These are phyloP conservation scores for Mactromeris polynyma DNA, from an alignment of 2,888 invertebrate species.

Conservation along the genomic window DNA sequence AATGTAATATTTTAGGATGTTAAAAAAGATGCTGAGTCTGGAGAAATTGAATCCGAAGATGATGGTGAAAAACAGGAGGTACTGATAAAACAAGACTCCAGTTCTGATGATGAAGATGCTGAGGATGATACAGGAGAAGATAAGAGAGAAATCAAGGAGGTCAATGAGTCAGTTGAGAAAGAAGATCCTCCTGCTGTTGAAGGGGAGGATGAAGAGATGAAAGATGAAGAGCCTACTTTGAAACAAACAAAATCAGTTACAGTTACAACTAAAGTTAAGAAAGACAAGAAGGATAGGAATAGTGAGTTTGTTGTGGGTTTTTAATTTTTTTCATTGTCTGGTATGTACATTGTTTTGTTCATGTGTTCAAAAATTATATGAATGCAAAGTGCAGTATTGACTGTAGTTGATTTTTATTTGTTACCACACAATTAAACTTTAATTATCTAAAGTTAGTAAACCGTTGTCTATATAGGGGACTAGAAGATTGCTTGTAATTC, in stretches of 20 bases:
- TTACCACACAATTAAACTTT: no score
- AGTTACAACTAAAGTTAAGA: slow-evolving; percentile 50
- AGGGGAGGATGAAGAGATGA: slow-evolving; percentile 66
- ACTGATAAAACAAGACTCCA: slow-evolving; percentile 46
- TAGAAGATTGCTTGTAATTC: no score
- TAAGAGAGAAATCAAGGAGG: slow-evolving; percentile 57
- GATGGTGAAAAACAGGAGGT: slow-evolving; percentile 69
- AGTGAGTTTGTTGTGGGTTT: no score
- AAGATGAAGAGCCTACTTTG: slow-evolving; percentile 56
- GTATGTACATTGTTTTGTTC: no score
- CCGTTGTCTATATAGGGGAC: no score
- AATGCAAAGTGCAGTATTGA: no score
- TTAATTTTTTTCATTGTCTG: no score
- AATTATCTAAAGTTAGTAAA: no score
- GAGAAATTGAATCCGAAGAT: slow-evolving; percentile 53
- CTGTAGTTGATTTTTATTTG: no score
- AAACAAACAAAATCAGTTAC: slow-evolving; percentile 59
- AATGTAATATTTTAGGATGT: slow-evolving; percentile 72
- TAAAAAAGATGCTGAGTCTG: slow-evolving; percentile 64
- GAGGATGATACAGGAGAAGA: slow-evolving; percentile 67
- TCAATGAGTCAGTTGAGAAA: slow-evolving; percentile 15
- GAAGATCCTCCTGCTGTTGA: slow-evolving; percentile 58
- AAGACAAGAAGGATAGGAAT: slow-evolving; percentile 55
- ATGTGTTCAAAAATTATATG: no score
- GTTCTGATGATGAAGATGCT: slow-evolving; percentile 59